phyloP scores from a whole-genome alignment of 2,113 vertebrate genomes.

The Hiodon alosoides region DNA sequence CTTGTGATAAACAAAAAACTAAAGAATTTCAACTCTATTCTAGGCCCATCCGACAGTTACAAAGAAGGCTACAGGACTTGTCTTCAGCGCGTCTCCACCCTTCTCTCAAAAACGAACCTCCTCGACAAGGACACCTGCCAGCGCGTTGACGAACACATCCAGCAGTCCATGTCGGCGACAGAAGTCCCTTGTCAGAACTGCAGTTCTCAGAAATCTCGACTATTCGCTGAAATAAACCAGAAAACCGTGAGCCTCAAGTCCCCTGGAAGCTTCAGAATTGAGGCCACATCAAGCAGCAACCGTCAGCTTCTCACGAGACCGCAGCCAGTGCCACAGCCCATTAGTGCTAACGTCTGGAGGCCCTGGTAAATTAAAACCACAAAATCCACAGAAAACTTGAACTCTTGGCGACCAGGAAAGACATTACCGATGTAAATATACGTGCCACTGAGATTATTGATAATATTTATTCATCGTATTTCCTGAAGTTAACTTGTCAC shows the following conservation, averaged over 20 bases:
- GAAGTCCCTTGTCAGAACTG: slow-evolving; percentile 48
- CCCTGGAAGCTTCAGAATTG: slow-evolving; percentile 35
- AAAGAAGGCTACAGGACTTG: slow-evolving; percentile 74
- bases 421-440: background rate
- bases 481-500: slow-evolving; percentile 61
- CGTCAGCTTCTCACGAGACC: background rate
- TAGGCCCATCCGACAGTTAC: slow-evolving; percentile 62
- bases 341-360: slow-evolving; percentile 52
- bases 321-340: slow-evolving; percentile 24
- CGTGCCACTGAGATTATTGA: background rate
- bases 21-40: slow-evolving; percentile 17
- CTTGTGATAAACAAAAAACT: slow-evolving; percentile 8
- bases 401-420: slow-evolving; percentile 18
- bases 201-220: slow-evolving; percentile 41
- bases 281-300: slow-evolving; percentile 24
- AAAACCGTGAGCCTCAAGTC: slow-evolving; percentile 51
- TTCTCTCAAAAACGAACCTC: slow-evolving; percentile 58
- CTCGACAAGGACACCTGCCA: slow-evolving; percentile 57
- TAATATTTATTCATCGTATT: background rate
- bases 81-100: slow-evolving; percentile 61
- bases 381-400: background rate
- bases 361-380: slow-evolving; percentile 57
- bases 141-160: slow-evolving; percentile 64
- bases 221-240: slow-evolving; percentile 49
- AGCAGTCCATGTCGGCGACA: slow-evolving; percentile 43